Evolutionary conservation across 2,797 vertebrate genomes (phyloP), one percentile per base, ranked within the genome.

Genomic region (Cichlasoma orientale): DNA sequence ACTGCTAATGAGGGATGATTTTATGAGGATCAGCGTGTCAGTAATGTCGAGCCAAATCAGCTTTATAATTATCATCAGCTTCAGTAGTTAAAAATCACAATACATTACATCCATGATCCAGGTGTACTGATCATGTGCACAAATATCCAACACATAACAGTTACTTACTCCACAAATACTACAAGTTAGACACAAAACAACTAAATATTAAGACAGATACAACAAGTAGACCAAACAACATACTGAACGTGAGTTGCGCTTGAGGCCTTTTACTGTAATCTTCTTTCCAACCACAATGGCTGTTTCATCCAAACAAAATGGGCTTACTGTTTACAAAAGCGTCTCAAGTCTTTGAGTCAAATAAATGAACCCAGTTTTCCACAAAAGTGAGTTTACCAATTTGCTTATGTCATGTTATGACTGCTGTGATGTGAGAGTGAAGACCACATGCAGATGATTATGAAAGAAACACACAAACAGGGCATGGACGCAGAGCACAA

Each of bases 391-490:
- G 53, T 76, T 90, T 70, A 77, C 36, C 53, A 66, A 44, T 88
- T 57, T 72, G 18, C 59, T 70, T 47, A 77, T 80, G 87, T 78
- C 55, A 86, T 88, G 89, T 88, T 73, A 89, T 95, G 94, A 90
- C 86, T 75, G 82, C 86, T 82, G 81, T 92, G 89, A 86, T 80
- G 80, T 87, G 79, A 90, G 84, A 88, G 90, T 89, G 87, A 90
- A 85, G 84, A 86, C 78, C 89, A 83, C 94, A 94, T 94, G 95
- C 95, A 92, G 82, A 91, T 92, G 89, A 87, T 82, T 83, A 92
- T 89, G 87, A 79, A 82, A 75, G 79, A 91, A 92, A 83, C 55
- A 19, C 83, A 91, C 87, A 87, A 89, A 94, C 84, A 1, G 73
- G 84, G 89, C 87, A 84, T 90, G 81, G 84, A 89, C 71, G 56